Conservation (phyloP, 2,113 vertebrate genomes). For the Tragelaphus strepsiceros region DNA sequence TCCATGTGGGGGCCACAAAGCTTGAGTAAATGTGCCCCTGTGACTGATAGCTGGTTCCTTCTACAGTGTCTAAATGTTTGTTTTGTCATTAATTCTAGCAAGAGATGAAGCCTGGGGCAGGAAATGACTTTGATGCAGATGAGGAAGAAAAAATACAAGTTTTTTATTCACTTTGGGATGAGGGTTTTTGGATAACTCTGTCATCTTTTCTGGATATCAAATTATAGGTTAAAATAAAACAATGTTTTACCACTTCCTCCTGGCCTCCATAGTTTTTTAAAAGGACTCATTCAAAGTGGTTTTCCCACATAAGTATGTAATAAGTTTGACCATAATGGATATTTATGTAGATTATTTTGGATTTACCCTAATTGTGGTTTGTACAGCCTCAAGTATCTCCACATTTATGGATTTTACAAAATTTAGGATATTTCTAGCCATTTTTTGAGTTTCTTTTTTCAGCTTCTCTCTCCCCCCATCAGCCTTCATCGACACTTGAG, state of each 20-base stretch:
- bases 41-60: not conserved
- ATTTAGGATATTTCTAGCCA: not conserved
- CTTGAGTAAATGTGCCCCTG: not conserved
- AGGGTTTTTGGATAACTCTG: not conserved
- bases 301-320: not conserved
- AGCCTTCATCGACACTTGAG: not conserved
- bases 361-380: not conserved
- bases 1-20: no score
- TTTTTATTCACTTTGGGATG: not conserved
- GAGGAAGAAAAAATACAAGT: not conserved
- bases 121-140: not conserved
- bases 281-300: not conserved
- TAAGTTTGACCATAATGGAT: not conserved
- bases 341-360: not conserved
- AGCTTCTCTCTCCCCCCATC: fast-evolving
- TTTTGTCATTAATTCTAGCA: not conserved
- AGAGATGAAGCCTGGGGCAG: not conserved
- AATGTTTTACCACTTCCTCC: not conserved
- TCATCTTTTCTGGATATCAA: not conserved
- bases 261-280: not conserved
- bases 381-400: not conserved
- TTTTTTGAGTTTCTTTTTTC: not conserved
- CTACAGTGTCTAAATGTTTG: not conserved
- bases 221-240: not conserved
- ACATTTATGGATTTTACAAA: not conserved